Percentiles rank a stretch among this genome's conserved stretches.
Evolutionary conservation across 2,797 vertebrate species (phyloP).

Genomic region (Danio aesculapii): DNA sequence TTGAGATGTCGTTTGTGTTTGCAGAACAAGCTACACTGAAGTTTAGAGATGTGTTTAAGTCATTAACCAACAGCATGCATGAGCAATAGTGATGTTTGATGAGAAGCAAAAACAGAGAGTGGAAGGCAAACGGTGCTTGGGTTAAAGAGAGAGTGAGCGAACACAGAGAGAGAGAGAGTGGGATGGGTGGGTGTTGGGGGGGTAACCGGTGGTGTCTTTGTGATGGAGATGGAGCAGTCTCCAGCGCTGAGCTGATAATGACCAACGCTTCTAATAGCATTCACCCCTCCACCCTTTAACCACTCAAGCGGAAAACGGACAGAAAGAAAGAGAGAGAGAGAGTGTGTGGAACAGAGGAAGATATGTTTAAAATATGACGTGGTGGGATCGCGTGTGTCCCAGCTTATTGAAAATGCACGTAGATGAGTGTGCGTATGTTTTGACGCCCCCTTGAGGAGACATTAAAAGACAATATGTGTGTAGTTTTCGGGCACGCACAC

Average conservation of each 20-base stretch:
- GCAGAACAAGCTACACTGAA: not conserved
- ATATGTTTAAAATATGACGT: constrained; percentile 77
- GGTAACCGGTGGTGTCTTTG: constrained; percentile 74
- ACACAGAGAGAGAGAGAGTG: constrained; percentile 30
- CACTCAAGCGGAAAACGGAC: constrained; percentile 73
- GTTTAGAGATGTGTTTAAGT: not conserved
- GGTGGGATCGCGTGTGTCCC: constrained; percentile 44
- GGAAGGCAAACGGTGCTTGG: not conserved
- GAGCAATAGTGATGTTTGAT: not conserved
- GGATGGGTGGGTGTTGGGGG: constrained; percentile 62
- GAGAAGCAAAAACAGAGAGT: not conserved
- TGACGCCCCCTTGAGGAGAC: constrained; percentile 49
- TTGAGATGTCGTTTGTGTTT: not conserved
- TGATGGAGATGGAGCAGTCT: constrained; percentile 79
- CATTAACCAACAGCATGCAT: not conserved
- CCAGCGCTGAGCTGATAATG: constrained; percentile 81
- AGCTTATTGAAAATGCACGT: constrained; percentile 38
- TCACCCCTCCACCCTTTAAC: constrained; percentile 79
- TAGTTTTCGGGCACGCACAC: constrained; percentile 39
- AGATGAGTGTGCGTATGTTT: constrained; percentile 41
- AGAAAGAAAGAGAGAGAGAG: constrained; percentile 56
- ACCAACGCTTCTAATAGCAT: constrained; percentile 80
- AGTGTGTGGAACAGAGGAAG: constrained; percentile 49
- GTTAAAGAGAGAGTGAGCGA: constrained; percentile 13
- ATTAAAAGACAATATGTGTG: constrained; percentile 57